These are phyloP conservation scores for Odontamblyopus rebecca DNA, from an alignment of 2,797 vertebrate species.

Conservation along the genomic window DNA sequence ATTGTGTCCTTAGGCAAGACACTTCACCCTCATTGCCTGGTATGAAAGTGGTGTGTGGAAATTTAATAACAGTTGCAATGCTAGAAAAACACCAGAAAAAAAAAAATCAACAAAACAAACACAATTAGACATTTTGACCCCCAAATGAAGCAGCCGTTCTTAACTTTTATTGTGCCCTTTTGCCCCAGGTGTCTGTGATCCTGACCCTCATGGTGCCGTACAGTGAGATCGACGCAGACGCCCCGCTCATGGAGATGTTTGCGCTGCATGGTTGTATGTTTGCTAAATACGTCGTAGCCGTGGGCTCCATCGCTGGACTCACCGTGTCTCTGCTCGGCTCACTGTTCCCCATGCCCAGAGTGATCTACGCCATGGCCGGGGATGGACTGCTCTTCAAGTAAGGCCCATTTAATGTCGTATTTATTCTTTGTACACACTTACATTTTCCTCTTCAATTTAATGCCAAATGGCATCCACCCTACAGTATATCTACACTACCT, in stretches of 20 bases:
- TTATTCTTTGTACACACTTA: background rate
- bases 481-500: too few species aligned
- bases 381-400: slow-evolving; percentile 96
- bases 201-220: slow-evolving; percentile 96
- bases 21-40: too few species aligned
- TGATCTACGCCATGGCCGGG: slow-evolving; percentile 98
- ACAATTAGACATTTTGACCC: too few species aligned
- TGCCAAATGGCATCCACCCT: background rate
- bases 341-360: slow-evolving; percentile 94
- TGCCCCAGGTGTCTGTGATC: slow-evolving; percentile 90
- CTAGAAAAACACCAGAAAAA: too few species aligned
- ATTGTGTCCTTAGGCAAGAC: too few species aligned
- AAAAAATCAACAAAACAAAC: background rate
- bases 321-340: slow-evolving; percentile 94
- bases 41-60: too few species aligned
- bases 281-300: slow-evolving; percentile 93
- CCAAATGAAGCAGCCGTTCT: background rate
- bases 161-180: background rate
- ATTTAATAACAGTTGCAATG: too few species aligned
- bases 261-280: slow-evolving; percentile 87
- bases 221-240: slow-evolving; percentile 88
- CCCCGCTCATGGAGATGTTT: slow-evolving; percentile 98
- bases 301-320: slow-evolving; percentile 92
- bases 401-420: slow-evolving; percentile 24
- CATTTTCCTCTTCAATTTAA: background rate